Base-by-base conservation (phyloP, 2,797 vertebrate genomes). In the Vipera ursinii region DNA sequence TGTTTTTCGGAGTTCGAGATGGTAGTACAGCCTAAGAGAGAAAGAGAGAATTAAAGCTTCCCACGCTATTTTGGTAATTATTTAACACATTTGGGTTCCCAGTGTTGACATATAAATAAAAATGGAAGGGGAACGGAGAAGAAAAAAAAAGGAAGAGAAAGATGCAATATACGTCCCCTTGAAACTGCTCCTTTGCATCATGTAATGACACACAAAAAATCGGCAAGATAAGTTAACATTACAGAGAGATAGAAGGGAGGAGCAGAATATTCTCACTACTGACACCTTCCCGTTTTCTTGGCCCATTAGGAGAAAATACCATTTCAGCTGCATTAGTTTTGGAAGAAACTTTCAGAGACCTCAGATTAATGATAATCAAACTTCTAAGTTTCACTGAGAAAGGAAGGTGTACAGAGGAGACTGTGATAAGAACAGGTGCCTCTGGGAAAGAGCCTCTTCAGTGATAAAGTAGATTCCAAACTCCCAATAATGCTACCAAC, bases 11-110 rank as follows among this genome's bases (percentile, higher is more conserved):
- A 99, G 96, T 96, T 98, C 98, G 6, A 98, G 93, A 90, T 99
- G 98, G 92, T 98, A 98, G 92, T 98, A 98, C 60, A 99, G 97
- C 96, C 99, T 99, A 92, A 44, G 95, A 96, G 15, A 85, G n/a
- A 53, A 26, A 92, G 4, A 65, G 14, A 86, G 48, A 44, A 13
- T 38, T 61, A 56, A 15, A 86, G 56, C 85, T 22, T 63, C 15
- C n/a, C 69, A 57, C 17, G 26, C 59, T 56, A 53, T 44, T 44
- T 88, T 78, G 38, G 4, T 20, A 44, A 26, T 32, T 56, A 59
- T 26, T 85, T 55, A 26, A 22, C 22, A 48, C 32, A 17, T 32
- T 56, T 53, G 17, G 28, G 32, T 8, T 85, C 65, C 59, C 90
- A 89, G 12, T 22, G 2, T n/a, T 63, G 90, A 26, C 13, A 55